Evolutionary conservation across 2,113 vertebrate species (phyloP).

Genomic region (Heteronetta atricapilla): DNA sequence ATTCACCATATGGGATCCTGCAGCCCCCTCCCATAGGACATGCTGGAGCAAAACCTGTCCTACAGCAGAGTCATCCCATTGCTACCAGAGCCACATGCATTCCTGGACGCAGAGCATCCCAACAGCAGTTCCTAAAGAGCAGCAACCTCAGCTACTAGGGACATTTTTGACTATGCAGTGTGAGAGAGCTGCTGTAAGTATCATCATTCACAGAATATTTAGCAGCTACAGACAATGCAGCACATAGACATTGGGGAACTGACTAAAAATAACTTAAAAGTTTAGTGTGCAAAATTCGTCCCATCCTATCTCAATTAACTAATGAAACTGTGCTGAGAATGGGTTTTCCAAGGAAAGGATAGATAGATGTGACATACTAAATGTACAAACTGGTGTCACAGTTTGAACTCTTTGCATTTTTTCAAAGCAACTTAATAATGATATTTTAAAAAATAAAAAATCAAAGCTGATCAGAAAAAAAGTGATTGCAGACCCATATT

Average conservation of each 20-base stretch:
- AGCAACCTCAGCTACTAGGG: not conserved
- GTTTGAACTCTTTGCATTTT: not conserved
- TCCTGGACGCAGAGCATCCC: not conserved
- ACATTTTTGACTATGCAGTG: not conserved
- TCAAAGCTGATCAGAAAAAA: not conserved
- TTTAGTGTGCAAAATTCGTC: not conserved
- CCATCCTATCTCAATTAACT: not conserved
- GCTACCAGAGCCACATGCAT: not conserved
- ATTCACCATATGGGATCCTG: not conserved
- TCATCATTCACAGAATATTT: not conserved
- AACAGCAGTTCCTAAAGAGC: not conserved
- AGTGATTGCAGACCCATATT: not conserved
- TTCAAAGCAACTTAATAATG: not conserved
- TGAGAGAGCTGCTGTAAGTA: not conserved
- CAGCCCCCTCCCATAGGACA: rapidly evolving
- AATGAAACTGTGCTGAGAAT: not conserved
- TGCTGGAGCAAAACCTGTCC: not conserved
- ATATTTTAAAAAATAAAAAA: not conserved
- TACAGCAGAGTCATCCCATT: not conserved
- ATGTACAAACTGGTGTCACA: not conserved
- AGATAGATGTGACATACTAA: not conserved
- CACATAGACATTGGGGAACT: not conserved
- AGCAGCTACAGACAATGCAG: not conserved
- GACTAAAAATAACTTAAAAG: not conserved
- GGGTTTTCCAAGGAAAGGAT: not conserved